Conservation (phyloP, 2,113 vertebrate species). For the Antennarius striatus region DNA sequence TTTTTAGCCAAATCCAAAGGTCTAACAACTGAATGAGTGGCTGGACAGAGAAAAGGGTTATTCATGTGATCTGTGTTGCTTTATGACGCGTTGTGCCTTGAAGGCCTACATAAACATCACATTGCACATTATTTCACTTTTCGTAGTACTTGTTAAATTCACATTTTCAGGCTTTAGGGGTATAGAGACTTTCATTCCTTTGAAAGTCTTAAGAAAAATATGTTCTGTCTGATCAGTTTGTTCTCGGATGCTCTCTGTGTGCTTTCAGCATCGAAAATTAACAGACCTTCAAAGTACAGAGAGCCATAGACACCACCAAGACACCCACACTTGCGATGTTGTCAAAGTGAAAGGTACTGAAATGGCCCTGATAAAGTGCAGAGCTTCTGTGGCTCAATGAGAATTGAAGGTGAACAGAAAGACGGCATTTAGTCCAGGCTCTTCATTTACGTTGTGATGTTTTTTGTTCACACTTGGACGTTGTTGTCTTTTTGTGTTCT, state of each 20-base stretch:
- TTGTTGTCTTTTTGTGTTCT: slow-evolving; percentile 34
- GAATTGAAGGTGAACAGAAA: slow-evolving; percentile 52
- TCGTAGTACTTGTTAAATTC: slow-evolving; percentile 7
- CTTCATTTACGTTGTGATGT: slow-evolving; percentile 48
- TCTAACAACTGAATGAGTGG: background rate
- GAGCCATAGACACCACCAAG: slow-evolving; percentile 20
- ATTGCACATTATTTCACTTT: slow-evolving; percentile 5
- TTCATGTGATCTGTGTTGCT: slow-evolving; percentile 4
- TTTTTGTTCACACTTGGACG: slow-evolving; percentile 41
- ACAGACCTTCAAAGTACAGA: slow-evolving; percentile 60
- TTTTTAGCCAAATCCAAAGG: too few species aligned
- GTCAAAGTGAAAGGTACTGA: slow-evolving; percentile 54
- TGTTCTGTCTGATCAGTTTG: slow-evolving; percentile 10
- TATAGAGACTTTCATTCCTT: background rate
- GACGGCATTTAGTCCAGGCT: slow-evolving; percentile 46
- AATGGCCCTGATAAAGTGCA: slow-evolving; percentile 69
- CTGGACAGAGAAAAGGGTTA: background rate
- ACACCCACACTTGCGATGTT: slow-evolving; percentile 41
- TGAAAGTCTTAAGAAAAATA: slow-evolving; percentile 9
- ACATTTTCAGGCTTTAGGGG: background rate
- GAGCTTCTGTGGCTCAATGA: slow-evolving; percentile 49
- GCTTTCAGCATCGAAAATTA: slow-evolving; percentile 52
- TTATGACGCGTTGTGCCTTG: background rate
- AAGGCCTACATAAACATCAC: background rate
- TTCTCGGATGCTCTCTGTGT: slow-evolving; percentile 15